phyloP scores from a whole-genome alignment of 2,113 vertebrate species.

The Trogon melanurus region DNA sequence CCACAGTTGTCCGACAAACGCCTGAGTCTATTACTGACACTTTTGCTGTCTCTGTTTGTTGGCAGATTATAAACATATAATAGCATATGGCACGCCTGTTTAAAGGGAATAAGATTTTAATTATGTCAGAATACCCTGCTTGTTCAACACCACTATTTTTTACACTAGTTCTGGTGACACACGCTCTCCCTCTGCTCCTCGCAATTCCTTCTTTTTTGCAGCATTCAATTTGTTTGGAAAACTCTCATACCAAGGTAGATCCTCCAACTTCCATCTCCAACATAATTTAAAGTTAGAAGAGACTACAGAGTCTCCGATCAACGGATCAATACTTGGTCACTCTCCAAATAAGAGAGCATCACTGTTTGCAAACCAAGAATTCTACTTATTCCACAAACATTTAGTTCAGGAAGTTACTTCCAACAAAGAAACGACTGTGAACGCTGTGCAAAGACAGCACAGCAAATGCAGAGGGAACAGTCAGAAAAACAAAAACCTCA shows the following conservation, averaged over 20 bases:
- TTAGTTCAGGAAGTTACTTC: neutral
- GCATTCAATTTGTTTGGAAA: neutral
- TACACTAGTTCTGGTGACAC: neutral
- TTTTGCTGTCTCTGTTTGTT: slow-evolving; percentile 91
- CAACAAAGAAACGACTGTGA: neutral
- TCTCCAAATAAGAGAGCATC: neutral
- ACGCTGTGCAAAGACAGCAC: neutral
- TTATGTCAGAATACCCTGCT: neutral
- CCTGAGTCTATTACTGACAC: slow-evolving; percentile 90
- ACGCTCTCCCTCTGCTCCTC: accelerated
- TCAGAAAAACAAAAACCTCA: neutral
- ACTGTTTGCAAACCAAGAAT: neutral
- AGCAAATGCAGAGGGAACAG: neutral
- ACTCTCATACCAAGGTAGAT: neutral
- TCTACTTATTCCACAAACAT: neutral
- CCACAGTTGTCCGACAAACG: slow-evolving; percentile 97
- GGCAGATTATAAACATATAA: slow-evolving; percentile 97
- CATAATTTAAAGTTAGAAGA: neutral
- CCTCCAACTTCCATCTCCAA: neutral
- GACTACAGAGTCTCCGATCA: neutral
- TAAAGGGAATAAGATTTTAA: neutral
- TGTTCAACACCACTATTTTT: neutral
- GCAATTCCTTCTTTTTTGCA: neutral
- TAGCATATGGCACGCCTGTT: slow-evolving; percentile 90
- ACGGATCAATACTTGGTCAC: neutral